These are phyloP conservation scores for Serinus canaria DNA, from an alignment of 2,113 vertebrate species.

Conservation along the genomic window DNA sequence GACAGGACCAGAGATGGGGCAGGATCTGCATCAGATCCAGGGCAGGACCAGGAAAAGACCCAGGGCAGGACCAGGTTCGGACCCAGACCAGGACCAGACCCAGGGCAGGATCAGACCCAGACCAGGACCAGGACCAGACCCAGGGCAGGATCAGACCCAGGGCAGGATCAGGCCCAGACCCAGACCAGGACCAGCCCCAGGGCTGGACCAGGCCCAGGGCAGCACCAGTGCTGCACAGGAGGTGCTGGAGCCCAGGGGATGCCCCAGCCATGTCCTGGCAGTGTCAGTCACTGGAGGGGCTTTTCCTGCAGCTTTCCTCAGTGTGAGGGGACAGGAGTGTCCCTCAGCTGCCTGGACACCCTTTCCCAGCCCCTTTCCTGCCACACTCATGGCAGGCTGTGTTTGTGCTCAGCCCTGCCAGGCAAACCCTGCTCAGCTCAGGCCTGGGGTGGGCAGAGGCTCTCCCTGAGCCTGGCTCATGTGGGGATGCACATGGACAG, in stretches of 20 bases:
- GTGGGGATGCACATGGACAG: fast-evolving
- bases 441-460: not conserved
- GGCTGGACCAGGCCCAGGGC: not conserved
- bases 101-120: not conserved
- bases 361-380: too few species aligned
- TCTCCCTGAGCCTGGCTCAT: not conserved
- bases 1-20: not conserved
- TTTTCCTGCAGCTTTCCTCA: fast-evolving
- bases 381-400: fast-evolving
- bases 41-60: too few species aligned
- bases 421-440: not conserved
- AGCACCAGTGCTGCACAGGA: not conserved
- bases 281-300: fast-evolving
- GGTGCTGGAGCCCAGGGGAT: fast-evolving
- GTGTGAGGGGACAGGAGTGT: not conserved
- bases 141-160: not conserved
- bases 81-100: fast-evolving
- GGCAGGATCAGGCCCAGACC: not conserved
- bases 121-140: not conserved
- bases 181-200: too few species aligned
- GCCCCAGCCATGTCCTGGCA: fast-evolving
- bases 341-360: not conserved
- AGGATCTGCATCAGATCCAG: too few species aligned
- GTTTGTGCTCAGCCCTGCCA: not conserved
- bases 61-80: fast-evolving